Conservation (phyloP, 2,113 vertebrate species). For the Odobenus rosmarus region DNA sequence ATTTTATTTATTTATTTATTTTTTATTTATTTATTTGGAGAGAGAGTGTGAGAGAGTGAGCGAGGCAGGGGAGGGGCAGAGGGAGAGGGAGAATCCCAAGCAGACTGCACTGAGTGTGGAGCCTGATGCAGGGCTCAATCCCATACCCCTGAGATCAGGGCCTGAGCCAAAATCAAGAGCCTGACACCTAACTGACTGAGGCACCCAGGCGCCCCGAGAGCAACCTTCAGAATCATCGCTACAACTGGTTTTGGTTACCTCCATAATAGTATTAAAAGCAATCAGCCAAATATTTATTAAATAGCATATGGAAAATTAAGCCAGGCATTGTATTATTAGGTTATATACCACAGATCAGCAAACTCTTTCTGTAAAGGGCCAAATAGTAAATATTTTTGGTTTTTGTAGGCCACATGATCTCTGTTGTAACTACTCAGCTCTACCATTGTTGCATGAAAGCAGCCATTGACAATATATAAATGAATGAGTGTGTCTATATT, state of each 20-base stretch:
- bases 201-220: background rate
- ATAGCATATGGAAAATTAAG: background rate
- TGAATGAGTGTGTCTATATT: background rate
- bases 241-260: background rate
- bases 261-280: background rate
- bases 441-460: background rate
- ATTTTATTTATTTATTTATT: background rate
- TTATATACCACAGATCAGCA: background rate
- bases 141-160: background rate
- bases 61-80: background rate
- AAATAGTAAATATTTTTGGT: background rate
- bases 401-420: background rate
- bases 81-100: background rate
- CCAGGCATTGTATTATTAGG: background rate
- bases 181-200: background rate
- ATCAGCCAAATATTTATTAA: background rate
- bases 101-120: background rate
- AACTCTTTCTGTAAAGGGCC: background rate
- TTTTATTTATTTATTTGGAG: background rate
- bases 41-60: background rate
- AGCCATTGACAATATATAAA: background rate
- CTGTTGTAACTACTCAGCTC: background rate
- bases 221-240: background rate
- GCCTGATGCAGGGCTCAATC: background rate
- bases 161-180: background rate